These are phyloP conservation scores for Antedon bifida DNA, from an alignment of 35 echinoderm and acorn worm genomes.

Conservation along the genomic window DNA sequence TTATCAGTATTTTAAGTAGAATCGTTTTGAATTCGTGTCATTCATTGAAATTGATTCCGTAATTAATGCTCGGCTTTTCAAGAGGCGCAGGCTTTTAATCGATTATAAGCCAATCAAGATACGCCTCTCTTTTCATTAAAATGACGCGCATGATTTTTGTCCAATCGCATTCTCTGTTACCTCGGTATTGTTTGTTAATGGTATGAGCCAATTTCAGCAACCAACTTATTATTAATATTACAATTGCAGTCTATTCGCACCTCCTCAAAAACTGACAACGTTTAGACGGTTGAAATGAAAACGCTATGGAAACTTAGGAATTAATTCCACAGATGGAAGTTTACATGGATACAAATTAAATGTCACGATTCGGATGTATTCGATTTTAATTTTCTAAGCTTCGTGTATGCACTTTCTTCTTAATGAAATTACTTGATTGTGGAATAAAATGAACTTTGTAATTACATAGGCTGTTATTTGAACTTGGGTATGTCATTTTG, in stretches of 20 bases:
- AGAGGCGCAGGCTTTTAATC: too few species aligned
- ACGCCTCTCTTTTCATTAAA: not conserved
- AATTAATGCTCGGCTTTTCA: too few species aligned
- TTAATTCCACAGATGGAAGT: not conserved
- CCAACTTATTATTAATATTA: too few species aligned
- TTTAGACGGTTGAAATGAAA: too few species aligned
- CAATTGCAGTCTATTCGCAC: too few species aligned
- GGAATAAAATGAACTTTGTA: not conserved
- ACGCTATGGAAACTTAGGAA: not conserved
- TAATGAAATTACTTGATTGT: not conserved
- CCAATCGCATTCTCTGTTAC: not conserved
- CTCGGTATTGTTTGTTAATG: not conserved
- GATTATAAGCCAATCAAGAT: not conserved
- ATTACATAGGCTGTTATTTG: not conserved
- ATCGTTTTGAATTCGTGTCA: too few species aligned
- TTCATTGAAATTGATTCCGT: too few species aligned
- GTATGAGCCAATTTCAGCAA: not conserved
- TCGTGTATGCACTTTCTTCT: not conserved
- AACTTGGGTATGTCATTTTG: not conserved
- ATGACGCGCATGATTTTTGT: not conserved
- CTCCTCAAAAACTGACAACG: too few species aligned
- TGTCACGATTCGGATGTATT: not conserved
- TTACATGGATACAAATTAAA: too few species aligned
- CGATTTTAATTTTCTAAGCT: not conserved
- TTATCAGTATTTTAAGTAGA: too few species aligned